Conservation (phyloP, 1,140 invertebrate genomes). For the Brachionus asplanchnoidis region DNA sequence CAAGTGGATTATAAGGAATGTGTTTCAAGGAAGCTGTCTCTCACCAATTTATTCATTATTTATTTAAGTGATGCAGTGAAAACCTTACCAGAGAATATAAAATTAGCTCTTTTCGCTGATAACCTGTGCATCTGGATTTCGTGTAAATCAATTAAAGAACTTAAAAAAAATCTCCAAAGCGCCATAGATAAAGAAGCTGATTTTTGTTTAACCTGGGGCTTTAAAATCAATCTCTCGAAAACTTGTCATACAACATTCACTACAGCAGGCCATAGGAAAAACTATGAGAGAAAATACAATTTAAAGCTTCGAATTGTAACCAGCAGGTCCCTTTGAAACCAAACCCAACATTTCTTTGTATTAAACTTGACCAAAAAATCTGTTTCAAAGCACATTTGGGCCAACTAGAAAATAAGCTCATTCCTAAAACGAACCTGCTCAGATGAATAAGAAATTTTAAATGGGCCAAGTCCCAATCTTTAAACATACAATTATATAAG, state of each 20-base stretch:
- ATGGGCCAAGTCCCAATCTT: too few species aligned
- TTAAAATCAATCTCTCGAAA: background rate
- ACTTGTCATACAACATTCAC: background rate
- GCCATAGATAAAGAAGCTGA: background rate
- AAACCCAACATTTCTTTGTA: slow-evolving; percentile 5
- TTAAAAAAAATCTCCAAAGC: background rate
- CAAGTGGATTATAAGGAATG: background rate
- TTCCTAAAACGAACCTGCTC: background rate
- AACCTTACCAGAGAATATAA: background rate
- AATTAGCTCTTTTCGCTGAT: slow-evolving; percentile 6
- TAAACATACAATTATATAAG: too few species aligned
- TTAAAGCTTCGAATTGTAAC: background rate
- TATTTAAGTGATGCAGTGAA: slow-evolving; percentile 8
- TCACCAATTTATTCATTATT: slow-evolving; percentile 14
- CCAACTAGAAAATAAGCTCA: background rate
- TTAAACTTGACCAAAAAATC: background rate
- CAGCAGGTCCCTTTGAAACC: slow-evolving; percentile 1
- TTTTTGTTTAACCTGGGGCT: background rate
- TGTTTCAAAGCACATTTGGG: background rate
- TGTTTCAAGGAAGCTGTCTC: slow-evolving; percentile 11
- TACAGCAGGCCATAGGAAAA: background rate
- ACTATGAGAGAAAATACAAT: too few species aligned
- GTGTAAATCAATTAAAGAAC: background rate
- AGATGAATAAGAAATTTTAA: background rate
- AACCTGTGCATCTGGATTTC: slow-evolving; percentile 2